Evolutionary conservation across 2,113 vertebrate species (phyloP).

Genomic region (Coreoperca whiteheadi): DNA sequence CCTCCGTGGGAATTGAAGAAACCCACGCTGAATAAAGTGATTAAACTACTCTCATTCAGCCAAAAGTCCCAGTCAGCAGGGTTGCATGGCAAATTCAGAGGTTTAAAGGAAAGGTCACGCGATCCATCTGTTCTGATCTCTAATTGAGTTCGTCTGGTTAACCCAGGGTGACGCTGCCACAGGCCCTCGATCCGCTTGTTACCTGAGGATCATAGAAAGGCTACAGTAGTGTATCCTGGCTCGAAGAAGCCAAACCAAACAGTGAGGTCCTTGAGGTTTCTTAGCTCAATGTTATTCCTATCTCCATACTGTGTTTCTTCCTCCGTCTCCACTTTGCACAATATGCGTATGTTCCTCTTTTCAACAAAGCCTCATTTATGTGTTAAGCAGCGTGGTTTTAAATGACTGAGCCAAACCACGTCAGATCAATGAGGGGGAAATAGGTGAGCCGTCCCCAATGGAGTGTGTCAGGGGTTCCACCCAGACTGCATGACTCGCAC

Average conservation of each 20-base stretch:
- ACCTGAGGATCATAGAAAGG: slow-evolving; percentile 35
- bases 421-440: slow-evolving; percentile 37
- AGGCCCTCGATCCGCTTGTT: slow-evolving; percentile 41
- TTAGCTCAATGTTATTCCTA: slow-evolving; percentile 53
- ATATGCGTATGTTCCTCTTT: slow-evolving; percentile 42
- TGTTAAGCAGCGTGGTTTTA: slow-evolving; percentile 51
- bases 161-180: slow-evolving; percentile 21
- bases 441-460: slow-evolving; percentile 25
- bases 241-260: slow-evolving; percentile 70
- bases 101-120: slow-evolving; percentile 40
- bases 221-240: slow-evolving; percentile 2
- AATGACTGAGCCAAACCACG: slow-evolving; percentile 58
- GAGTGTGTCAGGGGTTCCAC: slow-evolving; percentile 18
- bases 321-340: slow-evolving; percentile 32
- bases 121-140: slow-evolving; percentile 48
- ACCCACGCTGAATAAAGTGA: background rate
- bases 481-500: slow-evolving; percentile 39
- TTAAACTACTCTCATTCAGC: background rate
- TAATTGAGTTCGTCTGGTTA: slow-evolving; percentile 46
- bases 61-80: background rate
- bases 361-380: slow-evolving; percentile 64
- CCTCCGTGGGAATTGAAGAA: background rate
- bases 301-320: slow-evolving; percentile 22
- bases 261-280: slow-evolving; percentile 32
- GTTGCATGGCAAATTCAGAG: slow-evolving; percentile 12